Evolutionary conservation across 2,113 vertebrate species (phyloP).

Genomic region (Phoenicopterus ruber): DNA sequence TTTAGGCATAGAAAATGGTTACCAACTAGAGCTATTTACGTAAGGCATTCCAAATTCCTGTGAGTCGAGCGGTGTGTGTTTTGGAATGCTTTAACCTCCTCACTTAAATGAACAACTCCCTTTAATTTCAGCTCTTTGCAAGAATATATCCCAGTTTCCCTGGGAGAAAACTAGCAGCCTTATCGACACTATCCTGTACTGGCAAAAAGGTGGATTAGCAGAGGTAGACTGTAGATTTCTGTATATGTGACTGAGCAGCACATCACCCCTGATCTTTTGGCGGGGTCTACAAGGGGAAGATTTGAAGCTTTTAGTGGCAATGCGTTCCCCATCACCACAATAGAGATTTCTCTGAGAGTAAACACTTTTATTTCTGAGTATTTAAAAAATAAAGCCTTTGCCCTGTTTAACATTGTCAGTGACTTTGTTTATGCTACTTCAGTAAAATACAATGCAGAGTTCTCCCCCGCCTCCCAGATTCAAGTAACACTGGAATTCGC

Average conservation of each 20-base stretch:
- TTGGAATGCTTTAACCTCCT: constrained; percentile 12
- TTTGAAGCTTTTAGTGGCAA: neutral
- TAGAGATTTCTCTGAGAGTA: neutral
- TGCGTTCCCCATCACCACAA: neutral
- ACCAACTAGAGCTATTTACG: neutral
- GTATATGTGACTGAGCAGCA: neutral
- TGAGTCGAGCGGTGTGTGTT: neutral
- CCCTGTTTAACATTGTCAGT: neutral
- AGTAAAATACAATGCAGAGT: neutral
- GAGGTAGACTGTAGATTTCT: neutral
- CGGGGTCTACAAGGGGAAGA: neutral
- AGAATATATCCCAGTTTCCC: neutral
- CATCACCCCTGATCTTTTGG: neutral
- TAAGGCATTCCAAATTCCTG: neutral
- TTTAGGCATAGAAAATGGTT: constrained; percentile 26
- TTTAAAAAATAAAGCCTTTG: neutral
- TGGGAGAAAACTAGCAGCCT: neutral
- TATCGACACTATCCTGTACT: neutral
- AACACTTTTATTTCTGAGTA: neutral
- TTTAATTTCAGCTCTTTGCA: neutral
- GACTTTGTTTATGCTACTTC: neutral
- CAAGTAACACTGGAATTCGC: neutral
- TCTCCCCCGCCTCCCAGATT: too few species aligned
- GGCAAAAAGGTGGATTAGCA: neutral
- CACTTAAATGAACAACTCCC: neutral